phyloP scores from a whole-genome alignment of 2,113 vertebrate species.

The Eretmochelys imbricata region DNA sequence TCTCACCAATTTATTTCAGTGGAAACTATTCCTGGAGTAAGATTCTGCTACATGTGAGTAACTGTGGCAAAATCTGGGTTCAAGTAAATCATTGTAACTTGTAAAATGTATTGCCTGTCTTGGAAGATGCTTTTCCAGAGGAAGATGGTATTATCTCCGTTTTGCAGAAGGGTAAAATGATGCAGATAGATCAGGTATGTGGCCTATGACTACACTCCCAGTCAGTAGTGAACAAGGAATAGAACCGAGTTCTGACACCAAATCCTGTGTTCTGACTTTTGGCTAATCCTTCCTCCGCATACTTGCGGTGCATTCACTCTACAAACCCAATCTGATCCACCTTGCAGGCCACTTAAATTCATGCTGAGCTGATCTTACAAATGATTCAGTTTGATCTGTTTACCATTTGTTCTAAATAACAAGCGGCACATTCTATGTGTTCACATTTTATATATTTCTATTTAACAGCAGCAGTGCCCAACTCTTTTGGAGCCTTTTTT shows the following conservation, averaged over 20 bases:
- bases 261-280: not conserved
- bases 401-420: not conserved
- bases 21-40: not conserved
- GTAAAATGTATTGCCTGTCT: not conserved
- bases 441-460: not conserved
- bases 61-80: not conserved
- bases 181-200: fast-evolving
- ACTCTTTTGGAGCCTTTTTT: not conserved
- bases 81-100: not conserved
- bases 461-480: not conserved
- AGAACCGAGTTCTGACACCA: not conserved
- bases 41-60: not conserved
- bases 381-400: not conserved
- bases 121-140: not conserved
- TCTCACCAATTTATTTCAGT: not conserved
- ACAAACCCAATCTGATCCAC: fast-evolving
- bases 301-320: not conserved
- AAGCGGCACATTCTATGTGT: not conserved
- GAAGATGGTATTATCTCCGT: not conserved
- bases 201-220: not conserved
- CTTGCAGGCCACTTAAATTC: not conserved
- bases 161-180: not conserved
- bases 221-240: not conserved
- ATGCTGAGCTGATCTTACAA: not conserved
- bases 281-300: not conserved